Evolutionary conservation across 2,888 invertebrate species (phyloP).

Genomic region (Drosophila neotestacea): DNA sequence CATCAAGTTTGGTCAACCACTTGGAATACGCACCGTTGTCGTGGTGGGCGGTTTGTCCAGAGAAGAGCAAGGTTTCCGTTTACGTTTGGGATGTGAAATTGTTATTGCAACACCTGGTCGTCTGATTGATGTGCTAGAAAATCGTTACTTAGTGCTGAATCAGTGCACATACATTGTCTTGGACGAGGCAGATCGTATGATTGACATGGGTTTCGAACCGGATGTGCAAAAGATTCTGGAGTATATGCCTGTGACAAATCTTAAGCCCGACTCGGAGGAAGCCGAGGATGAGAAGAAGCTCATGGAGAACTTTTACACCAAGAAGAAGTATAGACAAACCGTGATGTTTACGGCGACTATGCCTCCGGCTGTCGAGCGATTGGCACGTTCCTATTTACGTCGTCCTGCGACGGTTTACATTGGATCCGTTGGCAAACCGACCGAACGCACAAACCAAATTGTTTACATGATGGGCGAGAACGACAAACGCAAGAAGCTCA

Average conservation of each 20-base stretch:
- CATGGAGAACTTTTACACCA: slow-evolving; percentile 96
- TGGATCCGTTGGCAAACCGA: slow-evolving; percentile 98
- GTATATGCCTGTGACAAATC: slow-evolving; percentile 98
- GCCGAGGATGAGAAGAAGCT: slow-evolving; percentile 97
- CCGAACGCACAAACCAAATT: slow-evolving; percentile 98
- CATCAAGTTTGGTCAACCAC: slow-evolving; percentile 96
- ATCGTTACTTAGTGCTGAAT: slow-evolving; percentile 97
- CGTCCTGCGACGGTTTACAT: slow-evolving; percentile 99
- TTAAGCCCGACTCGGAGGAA: slow-evolving; percentile 99
- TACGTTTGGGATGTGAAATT: slow-evolving; percentile 99
- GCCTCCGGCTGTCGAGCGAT: slow-evolving; percentile 98
- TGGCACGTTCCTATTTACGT: slow-evolving; percentile 97
- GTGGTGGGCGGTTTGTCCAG: slow-evolving; percentile 99
- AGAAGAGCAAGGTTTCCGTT: slow-evolving; percentile 98
- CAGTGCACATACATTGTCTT: slow-evolving; percentile 99
- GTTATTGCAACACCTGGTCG: slow-evolving; percentile 99
- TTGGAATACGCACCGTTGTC: slow-evolving; percentile 97
- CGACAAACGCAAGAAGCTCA: slow-evolving; percentile 97
- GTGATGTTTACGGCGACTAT: slow-evolving; percentile 99
- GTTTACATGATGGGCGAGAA: slow-evolving; percentile 97
- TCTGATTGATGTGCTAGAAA: slow-evolving; percentile 99
- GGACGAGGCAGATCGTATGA: slow-evolving; percentile 99
- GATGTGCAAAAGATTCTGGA: slow-evolving; percentile 99
- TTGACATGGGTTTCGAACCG: slow-evolving; percentile 99
- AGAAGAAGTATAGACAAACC: slow-evolving; percentile 98